phyloP scores from a whole-genome alignment of 2,797 vertebrate species.

The Macrochelys suwanniensis region DNA sequence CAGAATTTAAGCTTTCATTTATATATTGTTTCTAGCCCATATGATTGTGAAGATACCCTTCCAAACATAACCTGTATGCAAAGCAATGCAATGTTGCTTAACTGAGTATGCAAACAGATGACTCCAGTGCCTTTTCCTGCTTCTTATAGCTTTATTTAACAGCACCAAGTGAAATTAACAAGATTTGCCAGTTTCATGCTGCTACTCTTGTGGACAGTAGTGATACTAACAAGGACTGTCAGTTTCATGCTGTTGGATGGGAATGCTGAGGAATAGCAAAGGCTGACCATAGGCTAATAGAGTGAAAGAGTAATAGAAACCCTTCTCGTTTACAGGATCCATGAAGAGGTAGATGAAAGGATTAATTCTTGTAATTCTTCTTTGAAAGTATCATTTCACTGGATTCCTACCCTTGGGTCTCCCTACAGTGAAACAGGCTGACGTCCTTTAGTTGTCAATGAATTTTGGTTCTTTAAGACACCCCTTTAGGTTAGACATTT shows the following conservation, averaged over 20 bases:
- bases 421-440: background rate
- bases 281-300: background rate
- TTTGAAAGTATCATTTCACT: background rate
- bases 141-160: background rate
- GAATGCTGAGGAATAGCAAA: background rate
- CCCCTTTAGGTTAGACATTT: too few relatives aligned
- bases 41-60: background rate
- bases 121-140: fast-evolving
- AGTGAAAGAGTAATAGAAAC: background rate
- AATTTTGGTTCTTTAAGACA: background rate
- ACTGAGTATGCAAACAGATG: background rate
- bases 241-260: background rate
- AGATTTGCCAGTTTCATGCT: background rate
- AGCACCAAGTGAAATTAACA: fast-evolving
- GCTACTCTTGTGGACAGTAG: background rate
- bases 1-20: background rate
- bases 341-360: background rate
- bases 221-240: background rate
- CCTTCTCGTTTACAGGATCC: background rate
- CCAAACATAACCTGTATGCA: background rate
- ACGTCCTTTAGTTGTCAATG: background rate
- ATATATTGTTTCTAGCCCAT: background rate
- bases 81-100: background rate
- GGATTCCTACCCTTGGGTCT: background rate
- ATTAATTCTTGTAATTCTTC: background rate